Evolutionary conservation across 2,113 vertebrate genomes (phyloP).

Genomic region (Poeciliopsis turrubarensis): DNA sequence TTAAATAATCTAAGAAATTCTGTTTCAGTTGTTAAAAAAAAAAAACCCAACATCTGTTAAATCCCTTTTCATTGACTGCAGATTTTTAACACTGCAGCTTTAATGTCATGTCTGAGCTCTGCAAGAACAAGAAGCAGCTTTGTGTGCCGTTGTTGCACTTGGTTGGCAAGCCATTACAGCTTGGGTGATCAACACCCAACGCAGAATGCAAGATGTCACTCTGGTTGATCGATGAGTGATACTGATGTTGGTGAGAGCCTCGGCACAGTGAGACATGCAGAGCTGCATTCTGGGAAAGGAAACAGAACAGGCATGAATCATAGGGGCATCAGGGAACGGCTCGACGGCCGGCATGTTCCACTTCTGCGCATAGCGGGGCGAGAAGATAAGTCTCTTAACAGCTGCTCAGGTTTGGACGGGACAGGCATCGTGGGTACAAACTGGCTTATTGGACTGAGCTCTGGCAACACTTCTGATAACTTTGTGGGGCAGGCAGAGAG

Average conservation of each 20-base stretch:
- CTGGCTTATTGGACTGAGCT: constrained; percentile 49
- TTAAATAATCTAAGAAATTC: too few relatives aligned
- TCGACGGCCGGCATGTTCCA: constrained; percentile 60
- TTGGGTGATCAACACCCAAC: constrained; percentile 25
- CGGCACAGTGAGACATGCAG: constrained; percentile 55
- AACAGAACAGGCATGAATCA: constrained; percentile 71
- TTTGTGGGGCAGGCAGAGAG: constrained; percentile 4
- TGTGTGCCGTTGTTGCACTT: constrained; percentile 21
- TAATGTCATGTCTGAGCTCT: background rate
- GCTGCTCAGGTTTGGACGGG: constrained; percentile 69
- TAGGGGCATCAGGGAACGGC: constrained; percentile 63
- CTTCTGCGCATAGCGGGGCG: constrained; percentile 56
- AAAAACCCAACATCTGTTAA: background rate
- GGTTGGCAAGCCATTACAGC: constrained; percentile 56
- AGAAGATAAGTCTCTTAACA: constrained; percentile 66
- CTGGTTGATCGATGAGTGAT: constrained; percentile 66
- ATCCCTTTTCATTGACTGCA: background rate
- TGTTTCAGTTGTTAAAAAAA: background rate
- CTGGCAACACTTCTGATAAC: constrained; percentile 62
- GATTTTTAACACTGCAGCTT: constrained; percentile 3
- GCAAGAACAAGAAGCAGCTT: constrained; percentile 11
- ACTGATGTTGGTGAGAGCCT: constrained; percentile 55
- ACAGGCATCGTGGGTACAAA: constrained; percentile 53
- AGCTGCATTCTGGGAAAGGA: constrained; percentile 71
- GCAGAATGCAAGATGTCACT: constrained; percentile 33